Evolutionary conservation across 35 echinoderm and acorn worm genomes (phyloP).

Genomic region (Stichopus chloronotus): DNA sequence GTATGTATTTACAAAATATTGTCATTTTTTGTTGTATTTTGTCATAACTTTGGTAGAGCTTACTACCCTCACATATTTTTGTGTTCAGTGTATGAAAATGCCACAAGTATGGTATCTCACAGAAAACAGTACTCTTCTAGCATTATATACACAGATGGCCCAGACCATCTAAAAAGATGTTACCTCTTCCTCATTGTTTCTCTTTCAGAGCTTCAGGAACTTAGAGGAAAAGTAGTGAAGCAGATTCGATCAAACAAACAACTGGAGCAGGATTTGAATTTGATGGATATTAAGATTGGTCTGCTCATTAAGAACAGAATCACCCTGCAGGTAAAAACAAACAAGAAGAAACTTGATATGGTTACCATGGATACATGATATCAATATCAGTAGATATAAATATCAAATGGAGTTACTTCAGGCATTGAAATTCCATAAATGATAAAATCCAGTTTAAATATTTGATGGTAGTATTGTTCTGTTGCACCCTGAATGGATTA

Average conservation of each 20-base stretch:
- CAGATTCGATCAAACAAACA: constrained; percentile 94
- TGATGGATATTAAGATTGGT: constrained; percentile 97
- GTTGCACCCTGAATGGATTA: no score
- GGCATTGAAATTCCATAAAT: no score
- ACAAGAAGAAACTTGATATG: not conserved
- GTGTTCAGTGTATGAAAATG: no score
- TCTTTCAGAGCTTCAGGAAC: constrained; percentile 82
- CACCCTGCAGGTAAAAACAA: constrained; percentile 84
- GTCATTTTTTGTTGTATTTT: not conserved
- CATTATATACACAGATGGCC: no score
- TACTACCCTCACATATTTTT: not conserved
- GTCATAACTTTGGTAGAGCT: not conserved
- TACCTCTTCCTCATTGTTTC: not conserved
- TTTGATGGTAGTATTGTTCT: no score
- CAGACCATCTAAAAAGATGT: not conserved
- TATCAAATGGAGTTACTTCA: no score
- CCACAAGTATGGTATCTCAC: no score
- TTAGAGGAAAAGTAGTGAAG: constrained; percentile 89
- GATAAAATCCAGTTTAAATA: no score
- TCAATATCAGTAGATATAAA: no score
- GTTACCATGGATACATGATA: not conserved
- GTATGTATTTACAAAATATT: constrained; percentile 70
- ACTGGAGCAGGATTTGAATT: constrained; percentile 85
- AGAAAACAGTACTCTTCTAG: no score
- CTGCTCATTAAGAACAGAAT: constrained; percentile 96